Evolutionary conservation across 2,888 invertebrate genomes (phyloP), one percentile per base, ranked within the genome.

Genomic region (Poecilobothrus nobilitatus): DNA sequence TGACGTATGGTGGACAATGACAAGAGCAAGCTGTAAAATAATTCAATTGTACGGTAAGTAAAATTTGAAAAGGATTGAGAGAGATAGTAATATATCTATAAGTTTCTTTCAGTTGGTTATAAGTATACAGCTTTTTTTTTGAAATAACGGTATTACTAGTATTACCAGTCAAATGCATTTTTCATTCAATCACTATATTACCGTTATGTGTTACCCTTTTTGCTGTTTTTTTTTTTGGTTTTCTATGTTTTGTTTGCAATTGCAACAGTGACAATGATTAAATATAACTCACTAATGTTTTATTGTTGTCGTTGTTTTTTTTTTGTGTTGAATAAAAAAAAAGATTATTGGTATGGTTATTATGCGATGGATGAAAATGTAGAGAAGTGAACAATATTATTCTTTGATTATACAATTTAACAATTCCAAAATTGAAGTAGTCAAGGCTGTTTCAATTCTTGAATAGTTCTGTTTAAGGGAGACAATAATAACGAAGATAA

Each of bases 1-100:
- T 53, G 53, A 53, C n/a, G 53, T 53, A 53, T 53, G 53, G 53
- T 12, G 53, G n/a, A 53, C 53, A n/a, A 53, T 53, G 53, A 53
- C 12, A 18, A 9, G 2, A 18, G n/a, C 53, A 53, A n/a, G n/a
- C 15, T 53, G 53, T 53, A 53, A 53, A 12, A 53, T 27, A 53
- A 18, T 53, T 53, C n/a, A 18, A 18, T 53, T 18, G 53, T 53
- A 53, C 6, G 15, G 53, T n/a, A 18, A 53, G 6, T 12, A 18
- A 18, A 53, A 27, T 27, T 27, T 53, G 18, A 6, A 53, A 12
- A 18, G 3, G 53, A 53, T 2, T 27, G 27, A 53, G 6, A 53
- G 15, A 53, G 18, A 53, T 6, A 53, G 53, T n/a, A 15, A 37
- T 37, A 10, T 53, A 6, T 2, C 53, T 2, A 53, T 53, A 53